Evolutionary conservation across 2,888 invertebrate species (phyloP), one percentile per base, ranked within the genome.

Genomic region (Orchesella flavescens): DNA sequence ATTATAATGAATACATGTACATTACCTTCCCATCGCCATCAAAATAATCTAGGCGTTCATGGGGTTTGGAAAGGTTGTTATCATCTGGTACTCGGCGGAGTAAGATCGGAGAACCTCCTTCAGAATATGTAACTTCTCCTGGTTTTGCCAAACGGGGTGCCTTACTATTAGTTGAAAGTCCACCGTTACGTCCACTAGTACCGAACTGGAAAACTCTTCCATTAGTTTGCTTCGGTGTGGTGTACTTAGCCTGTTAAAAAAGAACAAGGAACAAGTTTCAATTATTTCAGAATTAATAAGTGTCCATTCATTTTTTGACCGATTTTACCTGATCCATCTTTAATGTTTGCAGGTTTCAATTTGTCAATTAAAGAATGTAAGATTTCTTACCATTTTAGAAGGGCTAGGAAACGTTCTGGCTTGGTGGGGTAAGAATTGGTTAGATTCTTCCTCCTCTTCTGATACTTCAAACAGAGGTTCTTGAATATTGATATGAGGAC

Each of bases 101-200:
- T 7, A 84, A 13, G 23, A 84, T 69, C 0, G 87, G 87, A 12
- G 87, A 87, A 0, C 87, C 87, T 4, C 77, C 76, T 17, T 84
- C 68, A 15, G 87, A 87, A 81, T 80, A 87, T 5, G 80, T 68
- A 12, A 84, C 24, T 75, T 87, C 87, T 57, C 87, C 87, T 13
- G 87, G 87, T 72, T 86, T 87, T 0, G 83, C 71, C n/a, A 72
- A 24, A 46, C 87, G 82, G 0, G 87, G 79, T 1, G 77, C 68
- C 49, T 86, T 87, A 66, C 53, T 84, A 1, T 79, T 79, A n/a
- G 84, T 79, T 3, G 68, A 43, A 53, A 17, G 23, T 15, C 13
- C 53, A 7, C 23, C 21, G 13, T 15, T 17, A 9, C 23, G 19
- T 19, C 65, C 24, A 1, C 17, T n/a, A 5, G 77, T 71, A 49